A percentile compares a stretch with the other conserved stretches of the same genome.
phyloP scores from a whole-genome alignment of 2,888 invertebrate species.

The Drosophila kambysellisi region DNA sequence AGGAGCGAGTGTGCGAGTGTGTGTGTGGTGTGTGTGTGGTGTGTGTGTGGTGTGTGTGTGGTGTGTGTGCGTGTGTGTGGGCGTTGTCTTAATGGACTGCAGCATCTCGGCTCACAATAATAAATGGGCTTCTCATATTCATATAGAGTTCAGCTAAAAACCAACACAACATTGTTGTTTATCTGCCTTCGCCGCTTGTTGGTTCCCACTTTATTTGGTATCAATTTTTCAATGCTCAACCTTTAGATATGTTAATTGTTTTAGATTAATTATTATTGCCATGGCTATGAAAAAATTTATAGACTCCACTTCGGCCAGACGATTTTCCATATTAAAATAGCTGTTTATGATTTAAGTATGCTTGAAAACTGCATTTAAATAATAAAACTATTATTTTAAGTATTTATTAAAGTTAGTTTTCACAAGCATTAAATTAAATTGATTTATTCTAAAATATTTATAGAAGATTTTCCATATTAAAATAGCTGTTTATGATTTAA shows the following conservation, averaged over 20 bases:
- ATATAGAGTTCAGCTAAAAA: slow-evolving; percentile 16
- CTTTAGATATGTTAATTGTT: slow-evolving; percentile 35
- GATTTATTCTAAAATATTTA: background rate
- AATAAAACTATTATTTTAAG: background rate
- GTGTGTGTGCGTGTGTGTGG: slow-evolving; percentile 31
- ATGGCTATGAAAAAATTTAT: slow-evolving; percentile 12
- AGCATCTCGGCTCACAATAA: slow-evolving; percentile 43
- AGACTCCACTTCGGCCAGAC: background rate
- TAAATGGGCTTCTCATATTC: slow-evolving; percentile 45
- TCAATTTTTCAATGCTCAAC: slow-evolving; percentile 25
- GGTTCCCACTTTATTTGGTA: slow-evolving; percentile 11
- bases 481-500: no score
- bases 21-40: no score
- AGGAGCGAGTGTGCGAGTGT: slow-evolving; percentile 2
- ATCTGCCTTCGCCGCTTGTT: background rate
- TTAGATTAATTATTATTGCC: slow-evolving; percentile 24
- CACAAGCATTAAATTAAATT: background rate
- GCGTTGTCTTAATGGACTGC: slow-evolving; percentile 57
- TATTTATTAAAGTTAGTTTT: background rate
- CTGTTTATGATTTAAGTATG: background rate
- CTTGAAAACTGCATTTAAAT: background rate
- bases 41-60: slow-evolving; percentile 1
- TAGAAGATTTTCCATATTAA: background rate
- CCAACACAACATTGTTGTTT: slow-evolving; percentile 15
- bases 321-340: background rate